These are phyloP conservation scores for Amniataba percoides DNA, from an alignment of 2,797 vertebrate species.

Conservation along the genomic window DNA sequence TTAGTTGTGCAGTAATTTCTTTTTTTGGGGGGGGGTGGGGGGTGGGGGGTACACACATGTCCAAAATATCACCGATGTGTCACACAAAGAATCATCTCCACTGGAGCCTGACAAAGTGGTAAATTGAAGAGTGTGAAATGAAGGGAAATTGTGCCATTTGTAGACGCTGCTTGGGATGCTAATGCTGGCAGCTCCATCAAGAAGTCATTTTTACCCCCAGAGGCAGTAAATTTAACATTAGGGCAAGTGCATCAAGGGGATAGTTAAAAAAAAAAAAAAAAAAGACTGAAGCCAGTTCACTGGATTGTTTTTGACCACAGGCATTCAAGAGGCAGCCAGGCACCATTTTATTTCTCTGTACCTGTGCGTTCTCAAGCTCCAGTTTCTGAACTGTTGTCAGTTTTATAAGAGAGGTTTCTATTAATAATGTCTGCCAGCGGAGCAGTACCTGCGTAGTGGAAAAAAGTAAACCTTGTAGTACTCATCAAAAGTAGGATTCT, in stretches of 20 bases:
- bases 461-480: constrained; percentile 3
- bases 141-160: constrained; percentile 35
- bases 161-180: constrained; percentile 34
- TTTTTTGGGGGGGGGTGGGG: background rate
- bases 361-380: background rate
- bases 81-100: constrained; percentile 17
- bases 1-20: constrained; percentile 36
- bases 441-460: background rate
- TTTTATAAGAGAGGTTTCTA: background rate
- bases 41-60: background rate
- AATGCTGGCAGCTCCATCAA: constrained; percentile 20
- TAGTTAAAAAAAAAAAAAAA: background rate
- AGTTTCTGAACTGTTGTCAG: background rate
- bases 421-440: constrained; percentile 8
- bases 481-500: background rate
- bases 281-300: background rate
- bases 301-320: constrained; percentile 2
- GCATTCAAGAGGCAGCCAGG: background rate
- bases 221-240: constrained; percentile 35
- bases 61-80: constrained; percentile 45
- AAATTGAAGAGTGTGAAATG: constrained; percentile 43
- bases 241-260: constrained; percentile 31
- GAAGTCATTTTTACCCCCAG: constrained; percentile 1
- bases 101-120: background rate
- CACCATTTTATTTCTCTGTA: background rate